Base-by-base conservation (phyloP, 2,113 vertebrate species). In the Nothocercus nigrocapillus region DNA sequence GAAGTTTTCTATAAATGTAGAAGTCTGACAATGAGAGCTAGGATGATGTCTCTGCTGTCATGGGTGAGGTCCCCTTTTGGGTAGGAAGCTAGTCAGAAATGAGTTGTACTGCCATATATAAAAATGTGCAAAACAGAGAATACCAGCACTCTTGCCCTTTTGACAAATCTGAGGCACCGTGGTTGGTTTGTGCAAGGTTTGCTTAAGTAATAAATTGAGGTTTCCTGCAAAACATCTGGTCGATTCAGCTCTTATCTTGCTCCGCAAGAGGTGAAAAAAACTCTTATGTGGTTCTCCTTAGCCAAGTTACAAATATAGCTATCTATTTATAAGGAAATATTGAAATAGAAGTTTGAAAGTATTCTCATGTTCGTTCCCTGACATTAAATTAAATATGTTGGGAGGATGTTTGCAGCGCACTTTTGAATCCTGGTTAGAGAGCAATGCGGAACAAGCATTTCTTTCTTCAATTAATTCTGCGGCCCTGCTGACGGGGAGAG, bases 191-290 rank as follows among this genome's bases (percentile, higher is more conserved):
- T 64, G 85, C 81, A 51, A 89, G 85, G 51, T 11, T 94, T 80
- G 82, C 5, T 13, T 22, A 74, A 96, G 88, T 76, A 89, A 92
- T 90, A 87, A 97, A 96, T 89, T 86, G 87, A 96, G 89, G 89
- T 94, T 98, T 97, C 94, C 94, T 95, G 93, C 88, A 88, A 88
- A 95, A 95, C 95, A 96, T 97, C 94, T 97, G 96, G 96, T 94
- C 4, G 10, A 40, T 94, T 96, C 32, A 22, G 82, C 92, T 82
- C 96, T 97, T 97, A 97, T 97, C 96, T 96, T 7, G 0, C 86
- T 76, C 78, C 5, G 3, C 74, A 83, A 83, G 85, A 91, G 88
- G 64, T 5, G 5, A 62, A 59, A 76, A 91, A 88, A 95, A 75
- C 44, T 88, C 91, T 96, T n/a, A 27, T 95, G 96, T 94, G 85